Conservation (phyloP, 2,113 vertebrate genomes). For the Pteruthius melanotis region DNA sequence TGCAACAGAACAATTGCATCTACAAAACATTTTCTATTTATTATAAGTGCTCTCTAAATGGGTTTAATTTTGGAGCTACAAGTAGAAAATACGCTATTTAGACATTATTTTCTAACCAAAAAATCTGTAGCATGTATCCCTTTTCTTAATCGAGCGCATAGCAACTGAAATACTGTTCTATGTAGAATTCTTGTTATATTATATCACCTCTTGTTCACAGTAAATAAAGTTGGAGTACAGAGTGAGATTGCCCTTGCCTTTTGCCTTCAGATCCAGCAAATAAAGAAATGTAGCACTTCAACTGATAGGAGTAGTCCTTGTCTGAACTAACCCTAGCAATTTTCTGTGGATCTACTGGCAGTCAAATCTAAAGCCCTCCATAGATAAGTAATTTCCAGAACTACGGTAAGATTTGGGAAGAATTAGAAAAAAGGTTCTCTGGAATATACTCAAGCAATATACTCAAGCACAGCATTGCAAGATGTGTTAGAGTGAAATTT, state of each 20-base stretch:
- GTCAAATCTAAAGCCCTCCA: background rate
- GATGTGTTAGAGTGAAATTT: background rate
- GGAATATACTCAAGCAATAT: background rate
- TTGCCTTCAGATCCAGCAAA: background rate
- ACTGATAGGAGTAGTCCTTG: background rate
- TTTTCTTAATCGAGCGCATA: background rate
- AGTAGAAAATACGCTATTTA: constrained; percentile 22
- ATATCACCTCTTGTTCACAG: background rate
- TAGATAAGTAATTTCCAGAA: background rate
- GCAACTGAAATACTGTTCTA: background rate
- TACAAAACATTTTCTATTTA: constrained; percentile 30
- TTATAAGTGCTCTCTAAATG: constrained; percentile 38
- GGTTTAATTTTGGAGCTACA: constrained; percentile 52
- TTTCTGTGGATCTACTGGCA: background rate
- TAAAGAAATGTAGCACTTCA: background rate
- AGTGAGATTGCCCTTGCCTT: background rate
- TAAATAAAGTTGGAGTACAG: background rate
- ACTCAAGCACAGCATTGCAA: background rate
- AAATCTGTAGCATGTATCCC: background rate
- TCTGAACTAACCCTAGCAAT: background rate
- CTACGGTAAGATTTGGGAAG: background rate
- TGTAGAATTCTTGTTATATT: background rate
- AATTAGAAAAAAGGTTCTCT: background rate
- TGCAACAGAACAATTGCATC: constrained; percentile 30
- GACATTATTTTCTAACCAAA: constrained; percentile 15